Percentiles rank a stretch among this genome's conserved stretches.
Conservation (phyloP, 2,888 invertebrate genomes). For the Erebia palarica region DNA sequence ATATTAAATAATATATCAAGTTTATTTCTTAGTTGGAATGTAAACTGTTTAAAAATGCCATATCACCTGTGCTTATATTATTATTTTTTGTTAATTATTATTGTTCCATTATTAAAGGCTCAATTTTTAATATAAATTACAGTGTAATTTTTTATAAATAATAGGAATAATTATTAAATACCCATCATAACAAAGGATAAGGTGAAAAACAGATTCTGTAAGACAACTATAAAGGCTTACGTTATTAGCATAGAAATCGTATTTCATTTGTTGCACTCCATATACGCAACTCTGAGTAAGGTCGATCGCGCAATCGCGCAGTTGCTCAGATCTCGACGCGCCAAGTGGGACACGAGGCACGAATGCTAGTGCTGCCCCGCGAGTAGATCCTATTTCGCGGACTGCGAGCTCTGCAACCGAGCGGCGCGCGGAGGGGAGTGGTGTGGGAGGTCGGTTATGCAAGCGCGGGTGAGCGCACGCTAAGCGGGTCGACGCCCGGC, state of each 20-base stretch:
- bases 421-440: conserved; percentile 44
- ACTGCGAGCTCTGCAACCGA: conserved; percentile 28
- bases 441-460: conserved; percentile 76
- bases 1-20: too few relatives aligned
- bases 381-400: conserved; percentile 74
- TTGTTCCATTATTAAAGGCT: conserved; percentile 14
- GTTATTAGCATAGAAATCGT: conserved; percentile 12
- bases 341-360: conserved; percentile 58
- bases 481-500: conserved; percentile 86
- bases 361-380: conserved; percentile 44
- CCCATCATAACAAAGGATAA: not conserved
- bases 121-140: not conserved
- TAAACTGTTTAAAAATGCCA: too few relatives aligned
- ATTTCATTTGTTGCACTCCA: conserved; percentile 42
- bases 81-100: not conserved
- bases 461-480: conserved; percentile 85
- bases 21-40: too few relatives aligned
- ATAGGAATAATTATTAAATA: not conserved
- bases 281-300: conserved; percentile 71
- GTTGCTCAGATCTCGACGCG: conserved; percentile 38
- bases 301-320: conserved; percentile 57
- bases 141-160: not conserved
- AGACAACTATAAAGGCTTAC: not conserved
- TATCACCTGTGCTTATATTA: too few relatives aligned
- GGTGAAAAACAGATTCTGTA: not conserved